Conservation (phyloP, 2,113 vertebrate genomes). For the Bagarius yarrelli region DNA sequence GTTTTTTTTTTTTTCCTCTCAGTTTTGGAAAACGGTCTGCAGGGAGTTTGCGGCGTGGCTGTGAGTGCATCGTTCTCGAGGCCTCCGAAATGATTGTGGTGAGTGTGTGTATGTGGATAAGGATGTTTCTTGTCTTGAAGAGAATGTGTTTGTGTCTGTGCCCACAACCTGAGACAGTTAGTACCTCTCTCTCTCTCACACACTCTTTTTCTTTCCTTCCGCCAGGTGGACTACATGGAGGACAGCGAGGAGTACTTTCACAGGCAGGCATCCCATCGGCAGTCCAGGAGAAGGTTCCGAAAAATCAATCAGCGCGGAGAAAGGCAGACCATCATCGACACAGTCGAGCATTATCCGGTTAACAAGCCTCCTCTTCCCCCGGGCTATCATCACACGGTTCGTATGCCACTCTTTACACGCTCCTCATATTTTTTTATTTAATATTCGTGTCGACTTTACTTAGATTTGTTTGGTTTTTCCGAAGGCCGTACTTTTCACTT, state of each 20-base stretch:
- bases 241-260: slow-evolving; percentile 91
- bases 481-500: too few species aligned
- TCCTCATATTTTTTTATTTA: neutral
- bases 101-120: slow-evolving; percentile 8
- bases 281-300: slow-evolving; percentile 83
- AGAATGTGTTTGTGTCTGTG: neutral
- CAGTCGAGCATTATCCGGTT: slow-evolving; percentile 75
- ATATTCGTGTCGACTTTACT: neutral
- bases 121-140: neutral
- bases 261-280: slow-evolving; percentile 86
- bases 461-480: neutral
- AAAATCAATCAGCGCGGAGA: slow-evolving; percentile 90
- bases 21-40: slow-evolving; percentile 64
- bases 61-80: slow-evolving; percentile 53
- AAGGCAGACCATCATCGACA: slow-evolving; percentile 86
- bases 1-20: neutral
- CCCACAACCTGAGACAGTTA: neutral
- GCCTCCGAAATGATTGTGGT: slow-evolving; percentile 56
- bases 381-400: slow-evolving; percentile 82
- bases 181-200: too few species aligned
- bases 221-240: slow-evolving; percentile 84
- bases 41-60: slow-evolving; percentile 49
- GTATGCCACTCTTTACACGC: neutral
- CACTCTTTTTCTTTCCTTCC: neutral
- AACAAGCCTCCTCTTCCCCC: slow-evolving; percentile 82